These are phyloP conservation scores for Electrophaes corylata DNA, from an alignment of 2,888 invertebrate genomes.

Conservation along the genomic window DNA sequence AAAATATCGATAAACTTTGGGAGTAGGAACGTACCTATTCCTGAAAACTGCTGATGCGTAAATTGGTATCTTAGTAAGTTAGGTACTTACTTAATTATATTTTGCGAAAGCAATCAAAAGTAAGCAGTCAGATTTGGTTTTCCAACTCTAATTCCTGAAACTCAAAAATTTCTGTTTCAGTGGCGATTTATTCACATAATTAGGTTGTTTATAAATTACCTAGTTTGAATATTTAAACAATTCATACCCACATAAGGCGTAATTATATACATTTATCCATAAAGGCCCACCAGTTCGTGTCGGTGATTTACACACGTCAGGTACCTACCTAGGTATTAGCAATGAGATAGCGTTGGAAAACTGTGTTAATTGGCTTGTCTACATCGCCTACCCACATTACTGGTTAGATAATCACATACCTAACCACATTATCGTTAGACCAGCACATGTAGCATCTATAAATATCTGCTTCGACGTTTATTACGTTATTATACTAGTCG, in stretches of 20 bases:
- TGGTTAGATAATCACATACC: conserved; percentile 45
- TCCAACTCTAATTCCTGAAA: too few species aligned
- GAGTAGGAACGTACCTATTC: too few species aligned
- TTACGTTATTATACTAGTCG: conserved; percentile 46
- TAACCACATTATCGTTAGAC: conserved; percentile 41
- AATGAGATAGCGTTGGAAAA: conserved; percentile 40
- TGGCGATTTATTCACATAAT: conserved; percentile 3
- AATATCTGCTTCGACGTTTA: conserved; percentile 47
- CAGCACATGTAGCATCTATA: conserved; percentile 38
- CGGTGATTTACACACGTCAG: conserved; percentile 33
- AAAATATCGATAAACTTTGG: too few species aligned
- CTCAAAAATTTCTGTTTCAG: background rate
- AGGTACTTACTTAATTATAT: too few species aligned
- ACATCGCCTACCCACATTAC: conserved; percentile 38
- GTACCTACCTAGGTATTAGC: too few species aligned
- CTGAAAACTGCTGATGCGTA: too few species aligned
- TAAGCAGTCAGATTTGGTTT: background rate
- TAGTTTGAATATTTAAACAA: conserved; percentile 5
- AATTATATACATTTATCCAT: conserved; percentile 13
- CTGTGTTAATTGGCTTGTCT: conserved; percentile 50
- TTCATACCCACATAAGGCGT: conserved; percentile 12
- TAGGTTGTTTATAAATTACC: conserved; percentile 9
- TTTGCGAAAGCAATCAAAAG: background rate
- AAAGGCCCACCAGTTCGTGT: conserved; percentile 29
- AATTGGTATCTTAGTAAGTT: too few species aligned